Evolutionary conservation across 2,113 vertebrate species (phyloP), one percentile per base, ranked within the genome.

Genomic region (Seriola dumerili): DNA sequence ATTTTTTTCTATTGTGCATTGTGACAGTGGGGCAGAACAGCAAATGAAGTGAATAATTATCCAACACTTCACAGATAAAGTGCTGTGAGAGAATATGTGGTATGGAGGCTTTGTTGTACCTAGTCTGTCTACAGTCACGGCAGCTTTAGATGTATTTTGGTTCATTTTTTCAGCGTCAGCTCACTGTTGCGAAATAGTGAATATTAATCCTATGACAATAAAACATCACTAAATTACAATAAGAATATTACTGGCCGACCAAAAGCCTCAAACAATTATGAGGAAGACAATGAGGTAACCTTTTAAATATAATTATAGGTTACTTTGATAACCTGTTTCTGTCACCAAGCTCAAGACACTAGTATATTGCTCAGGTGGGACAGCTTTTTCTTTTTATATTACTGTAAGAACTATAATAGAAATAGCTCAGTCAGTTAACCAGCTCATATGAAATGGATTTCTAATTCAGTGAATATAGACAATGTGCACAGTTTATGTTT

Each of bases 11-110:
- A 76, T 63, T 76, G 68, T 85, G 81, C 11, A 44, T 38, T 83
- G 54, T 76, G 78, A 84, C 54, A 83, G 65, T 68, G 46, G 57
- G 32, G 73, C 66, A 80, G 72, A 80, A 71, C 78, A 86, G 63
- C 76, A 85, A 87, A 87, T 74, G 44, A 78, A 86, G 72, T 25
- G 11, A 84, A 89, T 86, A 76, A 91, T 88, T 75, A 83, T 67
- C 54, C 65, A 77, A 44, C 72, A 79, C 68, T 78, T 88, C 52
- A 87, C 64, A 80, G 71, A 80, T 44, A 68, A 44, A 58, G 1
- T 66, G 61, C 58, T 63, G 75, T 59, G 69, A 50, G 46, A 75
- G 61, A 79, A 52, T 19, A 66, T 67, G 66, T 73, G 40, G 19
- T 71, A 38, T 66, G 23, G 38, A 77, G 40, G 63, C 58, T 76